Base-by-base conservation (phyloP, 2,888 invertebrate species). In the Epinotia brunnichana region DNA sequence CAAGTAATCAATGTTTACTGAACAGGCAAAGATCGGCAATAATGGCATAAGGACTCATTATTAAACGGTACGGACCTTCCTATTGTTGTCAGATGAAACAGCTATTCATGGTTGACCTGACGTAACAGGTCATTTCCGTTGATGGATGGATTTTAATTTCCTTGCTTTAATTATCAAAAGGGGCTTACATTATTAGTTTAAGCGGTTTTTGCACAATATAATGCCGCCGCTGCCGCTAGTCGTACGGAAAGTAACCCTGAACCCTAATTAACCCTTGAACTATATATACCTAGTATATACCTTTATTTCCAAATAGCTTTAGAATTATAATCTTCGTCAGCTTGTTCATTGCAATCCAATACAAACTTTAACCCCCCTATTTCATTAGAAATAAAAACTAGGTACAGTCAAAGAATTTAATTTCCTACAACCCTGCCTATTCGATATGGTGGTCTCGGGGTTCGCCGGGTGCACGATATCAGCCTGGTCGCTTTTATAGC, bases 1-100 rank as follows among this genome's bases (percentile, higher is more conserved):
- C 9, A 57, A 19, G 44, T 24, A 5, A 41, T 21, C 15, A 44
- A 19, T 7, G 24, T 24, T 11, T 15, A 13, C 11, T 44, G 3
- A n/a, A 61, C 35, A 5, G 9, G 19, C 17, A 39, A 59, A 10
- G 10, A 61, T 41, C 35, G 9, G 35, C 35, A 35, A 35, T 35
- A 35, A 2, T 44, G 21, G 61, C 44, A n/a, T 60, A 61, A 48
- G 48, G 48, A 62, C n/a, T 39, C 35, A 24, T 21, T 17, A 15
- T 19, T 60, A 3, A 60, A 21, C 15, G 10, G 10, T 48, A n/a
- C 48, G 15, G 19, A n/a, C 17, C 17, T 56, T 7, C 21, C 35
- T 57, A 39, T 60, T 60, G 60, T 60, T 60, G 19, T 39, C 17
- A 59, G n/a, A 11, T 59, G 39, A 59, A 59, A 39, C n/a, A 17